Base-by-base conservation (phyloP, 2,888 invertebrate genomes). In the Perizoma flavofasciatum region DNA sequence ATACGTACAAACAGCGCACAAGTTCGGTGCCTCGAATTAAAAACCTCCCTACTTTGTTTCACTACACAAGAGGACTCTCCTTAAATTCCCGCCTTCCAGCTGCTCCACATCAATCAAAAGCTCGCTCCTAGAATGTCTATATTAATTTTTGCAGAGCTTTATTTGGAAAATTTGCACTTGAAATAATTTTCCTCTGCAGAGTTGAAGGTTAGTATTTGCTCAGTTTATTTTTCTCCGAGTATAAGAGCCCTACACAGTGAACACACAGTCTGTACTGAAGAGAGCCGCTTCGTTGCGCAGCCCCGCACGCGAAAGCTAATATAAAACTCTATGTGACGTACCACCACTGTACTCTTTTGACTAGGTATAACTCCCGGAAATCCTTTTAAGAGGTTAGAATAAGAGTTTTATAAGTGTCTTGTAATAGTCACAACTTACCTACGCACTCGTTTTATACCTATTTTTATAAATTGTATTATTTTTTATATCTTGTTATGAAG, bases 161-260 rank as follows among this genome's bases (percentile, higher is more conserved):
- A 73, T 81, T 81, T 78, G 70, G 77, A 79, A 81, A 77, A 75
- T 76, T 79, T 81, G 67, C 76, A 74, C 75, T 81, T 70, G 74
- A 78, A 82, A 83, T 83, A 83, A 78, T 85, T 85, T 81, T 79
- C 77, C 76, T 69, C 71, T 73, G 74, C 77, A 72, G 68, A 78
- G 78, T 79, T 80, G 73, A 75, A 74, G 75, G 79, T 74, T 78
- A 78, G 81, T 87, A 83, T 88, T 89, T 88, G 82, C 79, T 82
- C 85, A 85, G 85, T 86, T 88, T 88, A 86, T 88, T 87, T 88
- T 87, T 81, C 85, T 77, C 75, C 73, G 70, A 79, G 80, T 77
- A 73, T 72, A 77, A 85, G 85, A 69, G 83, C 83, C 76, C 85
- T 88, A 77, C 76, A 84, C 76, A 84, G 79, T 80, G 81, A 83